Percentiles rank a stretch among this genome's conserved stretches.
These are phyloP conservation scores for Spea hammondii DNA, from an alignment of 2,797 vertebrate species.

Conservation along the genomic window DNA sequence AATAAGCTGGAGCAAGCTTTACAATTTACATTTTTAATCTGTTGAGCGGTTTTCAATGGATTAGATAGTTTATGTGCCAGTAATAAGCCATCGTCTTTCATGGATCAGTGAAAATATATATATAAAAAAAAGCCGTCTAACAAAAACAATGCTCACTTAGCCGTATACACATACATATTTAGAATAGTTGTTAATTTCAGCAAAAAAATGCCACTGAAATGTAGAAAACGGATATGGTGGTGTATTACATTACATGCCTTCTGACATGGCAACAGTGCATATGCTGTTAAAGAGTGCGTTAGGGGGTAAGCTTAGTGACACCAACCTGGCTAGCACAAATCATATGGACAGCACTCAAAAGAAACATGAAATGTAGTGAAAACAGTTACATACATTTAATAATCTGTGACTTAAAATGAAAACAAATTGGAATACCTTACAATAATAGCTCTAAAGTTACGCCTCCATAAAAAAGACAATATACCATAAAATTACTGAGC, in stretches of 20 bases:
- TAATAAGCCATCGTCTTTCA: constrained; percentile 85
- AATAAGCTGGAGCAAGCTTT: constrained; percentile 81
- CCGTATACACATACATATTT: constrained; percentile 58
- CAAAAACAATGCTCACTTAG: constrained; percentile 81
- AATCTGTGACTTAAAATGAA: constrained; percentile 73
- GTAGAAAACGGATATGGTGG: constrained; percentile 86
- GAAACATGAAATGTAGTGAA: constrained; percentile 95
- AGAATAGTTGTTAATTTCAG: constrained; percentile 63
- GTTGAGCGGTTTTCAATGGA: constrained; percentile 93
- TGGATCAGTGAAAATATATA: constrained; percentile 78
- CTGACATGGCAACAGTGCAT: constrained; percentile 91
- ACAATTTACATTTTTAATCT: constrained; percentile 98
- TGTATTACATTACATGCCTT: constrained; percentile 80
- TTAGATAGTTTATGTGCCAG: constrained; percentile 89
- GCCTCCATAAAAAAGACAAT: constrained; percentile 75
- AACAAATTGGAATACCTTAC: constrained; percentile 67
- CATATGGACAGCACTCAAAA: constrained; percentile 86
- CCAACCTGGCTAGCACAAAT: constrained; percentile 90
- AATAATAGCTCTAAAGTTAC: constrained; percentile 73
- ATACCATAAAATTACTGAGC: constrained; percentile 77
- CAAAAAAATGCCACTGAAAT: constrained; percentile 99
- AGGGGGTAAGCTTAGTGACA: constrained; percentile 73
- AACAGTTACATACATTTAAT: constrained; percentile 77
- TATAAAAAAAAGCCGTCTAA: constrained; percentile 70
- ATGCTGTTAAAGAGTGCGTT: constrained; percentile 74